Conservation (phyloP, 2,113 vertebrate genomes). For the Cololabis saira region DNA sequence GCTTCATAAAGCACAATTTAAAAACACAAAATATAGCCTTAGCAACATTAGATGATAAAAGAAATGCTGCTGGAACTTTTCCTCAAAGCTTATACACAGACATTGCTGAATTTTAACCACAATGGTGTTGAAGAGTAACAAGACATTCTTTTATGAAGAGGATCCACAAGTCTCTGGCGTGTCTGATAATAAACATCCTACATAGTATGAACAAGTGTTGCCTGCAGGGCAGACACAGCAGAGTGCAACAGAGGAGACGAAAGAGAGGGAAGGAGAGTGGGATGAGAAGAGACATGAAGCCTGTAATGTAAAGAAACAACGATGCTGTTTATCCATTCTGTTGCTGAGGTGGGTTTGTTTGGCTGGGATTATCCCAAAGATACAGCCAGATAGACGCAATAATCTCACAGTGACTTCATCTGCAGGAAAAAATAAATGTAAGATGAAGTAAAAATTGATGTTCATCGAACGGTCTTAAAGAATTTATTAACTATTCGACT, state of each 20-base stretch:
- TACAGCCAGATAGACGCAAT: constrained; percentile 31
- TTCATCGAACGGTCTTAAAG: no score
- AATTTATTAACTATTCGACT: no score
- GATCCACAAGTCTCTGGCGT: constrained; percentile 47
- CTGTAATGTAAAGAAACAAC: constrained; percentile 48
- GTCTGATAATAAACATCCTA: constrained; percentile 59
- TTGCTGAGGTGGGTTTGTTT: constrained; percentile 25
- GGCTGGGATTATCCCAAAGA: constrained; percentile 26
- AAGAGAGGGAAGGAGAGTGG: constrained; percentile 14
- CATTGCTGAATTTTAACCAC: constrained; percentile 25
- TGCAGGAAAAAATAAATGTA: neutral
- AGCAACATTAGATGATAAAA: constrained; percentile 17
- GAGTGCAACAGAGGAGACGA: constrained; percentile 15
- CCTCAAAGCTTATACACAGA: constrained; percentile 1
- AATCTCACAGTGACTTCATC: constrained; percentile 39
- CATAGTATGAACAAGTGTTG: constrained; percentile 57
- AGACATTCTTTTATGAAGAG: constrained; percentile 35
- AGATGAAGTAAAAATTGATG: no score
- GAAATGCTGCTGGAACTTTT: constrained; percentile 10
- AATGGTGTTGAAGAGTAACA: constrained; percentile 42
- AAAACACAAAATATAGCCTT: constrained; percentile 17
- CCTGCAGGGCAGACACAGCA: constrained; percentile 54
- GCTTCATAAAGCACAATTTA: constrained; percentile 19
- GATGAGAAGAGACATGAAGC: constrained; percentile 43
- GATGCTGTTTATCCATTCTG: constrained; percentile 53